Evolutionary conservation across 1,140 invertebrate genomes (phyloP), one percentile per base, ranked within the genome.

Genomic region (Heliconius eleuchia): DNA sequence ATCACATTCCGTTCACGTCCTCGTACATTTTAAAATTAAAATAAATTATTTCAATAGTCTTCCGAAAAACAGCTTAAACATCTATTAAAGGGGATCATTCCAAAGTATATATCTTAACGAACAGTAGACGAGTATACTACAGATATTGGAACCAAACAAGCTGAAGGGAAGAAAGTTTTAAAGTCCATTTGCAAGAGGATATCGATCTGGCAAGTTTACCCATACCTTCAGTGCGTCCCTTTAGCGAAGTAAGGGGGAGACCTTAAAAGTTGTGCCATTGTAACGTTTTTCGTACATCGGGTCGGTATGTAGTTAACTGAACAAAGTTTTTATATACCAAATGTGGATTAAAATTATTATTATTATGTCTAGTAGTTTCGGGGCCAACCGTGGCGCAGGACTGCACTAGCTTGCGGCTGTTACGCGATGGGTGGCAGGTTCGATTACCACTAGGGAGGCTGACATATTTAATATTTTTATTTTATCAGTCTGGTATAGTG

Each of bases 161-260:
- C 50, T 18, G 18, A 52, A 52, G 37, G 74, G 50, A 75, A 34
- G 16, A 50, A 79, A 76, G 73, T 79, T 76, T 75, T 76, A 75
- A 74, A 55, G 70, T 76, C 42, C 66, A 72, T 76, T 79, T 79
- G 55, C 77, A 52, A 52, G 70, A 50, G 73, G 66, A 23, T 79
- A 79, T 79, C 78, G 78, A 79, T 79, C 74, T 46, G 19, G n/a
- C n/a, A 79, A 79, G 73, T 75, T 79, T 23, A 46, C 11, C 50
- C 19, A 66, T 71, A 66, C 27, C 71, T 66, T 39, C 23, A 66
- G 23, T 23, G 9, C 5, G 13, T 66, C 27, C 60, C 60, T 66
- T 55, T 66, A 66, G 60, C 27, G 13, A 66, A 66, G 60, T 30
- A 66, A 66, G 60, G 60, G 60, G 60, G 60, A 66, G 60, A 66